A percentile compares a stretch with the other conserved stretches of the same genome.
These are phyloP conservation scores for Ictalurus punctatus DNA, from an alignment of 2,113 vertebrate species.

Conservation along the genomic window DNA sequence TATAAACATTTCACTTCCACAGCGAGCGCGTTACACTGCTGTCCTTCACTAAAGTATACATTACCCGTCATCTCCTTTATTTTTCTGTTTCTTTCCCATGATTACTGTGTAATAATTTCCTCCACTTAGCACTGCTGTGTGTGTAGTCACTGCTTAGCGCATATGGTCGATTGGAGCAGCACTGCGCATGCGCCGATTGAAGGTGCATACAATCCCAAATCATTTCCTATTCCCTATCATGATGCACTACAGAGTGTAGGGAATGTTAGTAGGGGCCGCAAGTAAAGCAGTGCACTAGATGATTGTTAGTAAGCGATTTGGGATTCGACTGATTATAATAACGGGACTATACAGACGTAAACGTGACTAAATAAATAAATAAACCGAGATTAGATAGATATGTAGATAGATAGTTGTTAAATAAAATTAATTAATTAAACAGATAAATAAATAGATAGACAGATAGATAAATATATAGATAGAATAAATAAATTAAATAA, in stretches of 20 bases:
- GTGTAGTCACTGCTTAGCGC: slow-evolving; percentile 46
- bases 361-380: too few relatives aligned
- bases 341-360: neutral
- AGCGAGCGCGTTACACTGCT: neutral
- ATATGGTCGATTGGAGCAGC: slow-evolving; percentile 47
- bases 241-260: neutral
- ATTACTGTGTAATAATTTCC: slow-evolving; percentile 43
- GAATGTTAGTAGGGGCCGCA: too few relatives aligned
- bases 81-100: slow-evolving; percentile 79
- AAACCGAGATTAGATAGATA: neutral
- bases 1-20: neutral
- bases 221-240: neutral
- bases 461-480: neutral
- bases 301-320: neutral
- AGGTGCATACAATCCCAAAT: neutral
- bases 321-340: neutral
- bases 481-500: neutral
- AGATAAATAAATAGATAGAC: neutral
- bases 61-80: slow-evolving; percentile 74
- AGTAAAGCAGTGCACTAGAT: neutral
- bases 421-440: too few relatives aligned
- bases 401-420: too few relatives aligned
- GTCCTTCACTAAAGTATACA: neutral
- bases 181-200: slow-evolving; percentile 63
- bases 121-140: slow-evolving; percentile 56